These are phyloP conservation scores for Chascanopsetta lugubris DNA, from an alignment of 2,113 vertebrate species.

Conservation along the genomic window DNA sequence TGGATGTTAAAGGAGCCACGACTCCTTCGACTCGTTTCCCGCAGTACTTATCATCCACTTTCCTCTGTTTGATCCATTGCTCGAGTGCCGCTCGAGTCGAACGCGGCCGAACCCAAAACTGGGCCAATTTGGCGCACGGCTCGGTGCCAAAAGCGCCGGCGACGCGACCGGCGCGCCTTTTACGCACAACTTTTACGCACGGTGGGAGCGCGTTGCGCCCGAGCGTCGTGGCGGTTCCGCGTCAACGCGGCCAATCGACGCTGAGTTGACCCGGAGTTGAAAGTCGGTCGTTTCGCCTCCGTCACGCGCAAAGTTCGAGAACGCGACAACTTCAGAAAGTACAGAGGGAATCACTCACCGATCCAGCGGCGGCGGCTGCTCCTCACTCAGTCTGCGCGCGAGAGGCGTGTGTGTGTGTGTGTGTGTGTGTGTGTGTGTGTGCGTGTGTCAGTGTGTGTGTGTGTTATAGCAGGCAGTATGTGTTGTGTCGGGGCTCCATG, in stretches of 20 bases:
- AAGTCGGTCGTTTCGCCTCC: background rate
- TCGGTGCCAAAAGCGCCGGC: background rate
- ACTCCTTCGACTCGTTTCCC: too few species aligned
- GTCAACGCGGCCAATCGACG: too few species aligned
- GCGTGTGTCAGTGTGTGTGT: background rate
- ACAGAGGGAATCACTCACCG: constrained; percentile 71
- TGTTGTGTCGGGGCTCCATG: constrained; percentile 88
- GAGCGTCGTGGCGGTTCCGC: too few species aligned
- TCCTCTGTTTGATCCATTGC: too few species aligned
- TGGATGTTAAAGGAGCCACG: constrained; percentile 79
- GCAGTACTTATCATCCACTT: too few species aligned
- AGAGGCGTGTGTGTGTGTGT: constrained; percentile 22
- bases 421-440: constrained; percentile 36
- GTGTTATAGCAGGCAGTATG: constrained; percentile 83
- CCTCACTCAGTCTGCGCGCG: constrained; percentile 44
- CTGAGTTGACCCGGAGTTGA: too few species aligned
- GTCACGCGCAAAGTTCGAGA: constrained; percentile 12
- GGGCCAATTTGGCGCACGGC: constrained; percentile 2
- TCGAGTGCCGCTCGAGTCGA: too few species aligned
- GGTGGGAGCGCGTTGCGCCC: too few species aligned
- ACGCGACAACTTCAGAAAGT: constrained; percentile 14
- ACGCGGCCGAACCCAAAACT: background rate
- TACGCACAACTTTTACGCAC: constrained; percentile 65
- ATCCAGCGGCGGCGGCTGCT: constrained; percentile 82
- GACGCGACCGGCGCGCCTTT: constrained; percentile 1